phyloP scores from a whole-genome alignment of 2,888 invertebrate species.

The Eretmocerus hayati region DNA sequence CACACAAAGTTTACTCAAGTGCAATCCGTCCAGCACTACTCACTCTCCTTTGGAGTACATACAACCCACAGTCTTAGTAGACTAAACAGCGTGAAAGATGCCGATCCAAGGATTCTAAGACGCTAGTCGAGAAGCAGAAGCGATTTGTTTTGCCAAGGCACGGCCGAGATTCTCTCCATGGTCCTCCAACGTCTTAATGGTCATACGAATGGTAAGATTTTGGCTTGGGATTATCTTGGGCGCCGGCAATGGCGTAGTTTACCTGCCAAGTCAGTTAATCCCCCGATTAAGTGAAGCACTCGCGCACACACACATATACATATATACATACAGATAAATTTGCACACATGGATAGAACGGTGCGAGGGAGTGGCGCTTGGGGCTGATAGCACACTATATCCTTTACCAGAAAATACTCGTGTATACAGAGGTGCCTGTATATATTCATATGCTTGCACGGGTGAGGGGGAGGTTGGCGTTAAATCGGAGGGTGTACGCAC shows the following conservation, averaged over 20 bases:
- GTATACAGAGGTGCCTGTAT: background rate
- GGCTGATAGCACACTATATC: no score
- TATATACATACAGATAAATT: no score
- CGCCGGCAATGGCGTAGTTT: slow-evolving; percentile 38
- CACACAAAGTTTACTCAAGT: no score
- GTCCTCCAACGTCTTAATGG: slow-evolving; percentile 13
- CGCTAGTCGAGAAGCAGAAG: background rate
- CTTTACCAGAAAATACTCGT: no score
- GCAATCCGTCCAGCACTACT: no score
- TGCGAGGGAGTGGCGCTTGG: slow-evolving; percentile 1
- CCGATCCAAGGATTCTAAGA: slow-evolving; percentile 4
- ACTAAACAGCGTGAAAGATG: slow-evolving; percentile 3
- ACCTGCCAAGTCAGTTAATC: slow-evolving; percentile 39
- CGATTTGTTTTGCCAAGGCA: slow-evolving; percentile 18
- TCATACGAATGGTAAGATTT: slow-evolving; percentile 31
- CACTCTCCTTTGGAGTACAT: no score
- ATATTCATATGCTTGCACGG: background rate
- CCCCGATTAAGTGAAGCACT: slow-evolving; percentile 35
- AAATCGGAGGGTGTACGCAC: slow-evolving; percentile 7
- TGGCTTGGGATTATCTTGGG: slow-evolving; percentile 35
- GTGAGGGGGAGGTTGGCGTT: background rate
- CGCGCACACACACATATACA: background rate
- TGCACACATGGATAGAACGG: background rate
- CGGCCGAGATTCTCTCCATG: slow-evolving; percentile 1
- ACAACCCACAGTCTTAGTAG: no score